Conservation (phyloP, 2,888 invertebrate species). For the Hemithea aestivaria region DNA sequence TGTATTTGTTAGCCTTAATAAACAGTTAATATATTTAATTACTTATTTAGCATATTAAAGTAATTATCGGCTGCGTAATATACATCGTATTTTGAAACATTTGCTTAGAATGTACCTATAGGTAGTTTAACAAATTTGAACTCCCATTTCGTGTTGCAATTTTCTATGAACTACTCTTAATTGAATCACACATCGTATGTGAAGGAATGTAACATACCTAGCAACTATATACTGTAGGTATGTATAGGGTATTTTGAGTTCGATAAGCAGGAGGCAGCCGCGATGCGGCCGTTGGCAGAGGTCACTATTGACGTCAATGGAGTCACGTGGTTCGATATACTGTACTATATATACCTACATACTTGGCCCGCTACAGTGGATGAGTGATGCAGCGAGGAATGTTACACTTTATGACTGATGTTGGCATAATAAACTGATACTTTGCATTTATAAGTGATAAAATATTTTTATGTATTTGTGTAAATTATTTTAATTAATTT, state of each 20-base stretch:
- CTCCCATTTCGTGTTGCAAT: background rate
- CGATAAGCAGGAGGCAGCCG: constrained; percentile 71
- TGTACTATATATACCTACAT: constrained; percentile 39
- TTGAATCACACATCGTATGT: constrained; percentile 6
- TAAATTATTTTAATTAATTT: too few relatives aligned
- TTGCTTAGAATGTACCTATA: too few relatives aligned
- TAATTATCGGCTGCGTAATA: too few relatives aligned
- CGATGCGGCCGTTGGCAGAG: constrained; percentile 73
- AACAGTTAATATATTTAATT: too few relatives aligned
- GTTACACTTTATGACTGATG: background rate
- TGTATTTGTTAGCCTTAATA: too few relatives aligned
- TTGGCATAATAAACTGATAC: too few relatives aligned
- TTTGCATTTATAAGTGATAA: too few relatives aligned
- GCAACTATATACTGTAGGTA: constrained; percentile 28
- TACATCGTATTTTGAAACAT: too few relatives aligned
- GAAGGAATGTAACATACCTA: constrained; percentile 19
- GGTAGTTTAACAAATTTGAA: background rate
- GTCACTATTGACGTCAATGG: constrained; percentile 87
- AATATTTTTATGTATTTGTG: too few relatives aligned
- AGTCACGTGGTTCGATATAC: constrained; percentile 77
- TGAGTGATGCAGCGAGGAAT: constrained; percentile 21
- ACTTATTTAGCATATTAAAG: too few relatives aligned
- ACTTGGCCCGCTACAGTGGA: constrained; percentile 30
- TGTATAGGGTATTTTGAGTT: constrained; percentile 61
- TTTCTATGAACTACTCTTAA: constrained; percentile 3